A percentile compares a stretch with the other conserved stretches of the same genome.
Conservation (phyloP, 1,140 invertebrate genomes). For the Goniozus legneri region DNA sequence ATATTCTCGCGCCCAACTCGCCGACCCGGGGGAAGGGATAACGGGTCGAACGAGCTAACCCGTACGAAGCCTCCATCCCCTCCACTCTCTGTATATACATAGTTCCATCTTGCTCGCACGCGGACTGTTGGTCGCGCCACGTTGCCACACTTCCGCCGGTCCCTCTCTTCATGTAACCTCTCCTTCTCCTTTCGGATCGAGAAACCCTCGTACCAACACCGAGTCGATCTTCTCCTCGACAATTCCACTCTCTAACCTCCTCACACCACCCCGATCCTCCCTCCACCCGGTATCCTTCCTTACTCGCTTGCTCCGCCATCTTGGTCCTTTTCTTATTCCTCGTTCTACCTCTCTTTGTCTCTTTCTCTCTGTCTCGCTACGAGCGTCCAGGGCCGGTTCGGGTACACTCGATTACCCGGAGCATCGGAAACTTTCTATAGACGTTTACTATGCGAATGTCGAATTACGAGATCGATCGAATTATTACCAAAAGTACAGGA, state of each 20-base stretch:
- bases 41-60: conserved; percentile 57
- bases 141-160: neutral
- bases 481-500: conserved; percentile 29
- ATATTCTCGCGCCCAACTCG: conserved; percentile 15
- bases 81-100: conserved; percentile 9
- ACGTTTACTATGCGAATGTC: too few relatives aligned
- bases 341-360: conserved; percentile 13
- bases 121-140: neutral
- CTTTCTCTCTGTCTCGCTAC: conserved; percentile 18
- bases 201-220: too few relatives aligned
- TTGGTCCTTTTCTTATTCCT: conserved; percentile 18
- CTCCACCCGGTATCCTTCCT: neutral
- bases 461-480: conserved; percentile 24
- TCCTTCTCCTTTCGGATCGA: conserved; percentile 8
- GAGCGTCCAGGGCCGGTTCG: conserved; percentile 29
- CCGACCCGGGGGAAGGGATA: conserved; percentile 41
- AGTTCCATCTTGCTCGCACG: conserved; percentile 18
- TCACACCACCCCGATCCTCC: conserved; percentile 9
- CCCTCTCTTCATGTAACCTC: neutral
- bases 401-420: conserved; percentile 27
- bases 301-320: neutral
- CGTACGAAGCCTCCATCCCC: conserved; percentile 5
- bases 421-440: conserved; percentile 30
- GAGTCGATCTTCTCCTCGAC: conserved; percentile 14
- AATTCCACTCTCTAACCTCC: conserved; percentile 1